Conservation (phyloP, 1,140 invertebrate species). For the Drosophila mojavensis region DNA sequence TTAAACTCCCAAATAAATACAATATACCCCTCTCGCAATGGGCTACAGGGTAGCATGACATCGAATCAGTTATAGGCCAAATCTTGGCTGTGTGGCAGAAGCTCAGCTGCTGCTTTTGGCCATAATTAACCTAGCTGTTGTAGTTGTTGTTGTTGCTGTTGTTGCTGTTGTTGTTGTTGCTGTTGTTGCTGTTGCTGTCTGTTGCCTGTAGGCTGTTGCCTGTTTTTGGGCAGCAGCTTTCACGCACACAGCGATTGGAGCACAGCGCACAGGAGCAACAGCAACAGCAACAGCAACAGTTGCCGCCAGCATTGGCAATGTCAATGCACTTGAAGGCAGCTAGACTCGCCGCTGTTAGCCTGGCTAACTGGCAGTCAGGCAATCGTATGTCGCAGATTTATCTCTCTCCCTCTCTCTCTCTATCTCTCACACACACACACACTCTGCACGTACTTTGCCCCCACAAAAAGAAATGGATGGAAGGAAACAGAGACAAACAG, state of each 20-base stretch:
- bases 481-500: not conserved
- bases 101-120: slow-evolving; percentile 51
- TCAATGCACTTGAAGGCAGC: slow-evolving; percentile 63
- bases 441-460: slow-evolving; percentile 67
- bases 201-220: not conserved
- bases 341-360: slow-evolving; percentile 14
- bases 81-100: slow-evolving; percentile 13
- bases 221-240: slow-evolving; percentile 41
- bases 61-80: not conserved
- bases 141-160: not conserved
- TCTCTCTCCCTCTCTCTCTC: slow-evolving; percentile 54
- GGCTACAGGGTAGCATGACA: too few relatives aligned
- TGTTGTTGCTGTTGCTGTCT: not conserved
- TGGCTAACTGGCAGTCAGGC: slow-evolving; percentile 13
- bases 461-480: slow-evolving; percentile 43
- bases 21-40: too few relatives aligned
- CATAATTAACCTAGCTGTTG: slow-evolving; percentile 58
- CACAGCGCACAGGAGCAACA: not conserved
- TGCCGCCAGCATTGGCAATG: slow-evolving; percentile 34
- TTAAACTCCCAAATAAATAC: too few relatives aligned
- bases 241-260: slow-evolving; percentile 11
- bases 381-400: slow-evolving; percentile 59
- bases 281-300: slow-evolving; percentile 26
- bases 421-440: too few relatives aligned
- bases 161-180: too few relatives aligned